Evolutionary conservation across 2,888 invertebrate species (phyloP).

Genomic region (Heliconius ismenius): DNA sequence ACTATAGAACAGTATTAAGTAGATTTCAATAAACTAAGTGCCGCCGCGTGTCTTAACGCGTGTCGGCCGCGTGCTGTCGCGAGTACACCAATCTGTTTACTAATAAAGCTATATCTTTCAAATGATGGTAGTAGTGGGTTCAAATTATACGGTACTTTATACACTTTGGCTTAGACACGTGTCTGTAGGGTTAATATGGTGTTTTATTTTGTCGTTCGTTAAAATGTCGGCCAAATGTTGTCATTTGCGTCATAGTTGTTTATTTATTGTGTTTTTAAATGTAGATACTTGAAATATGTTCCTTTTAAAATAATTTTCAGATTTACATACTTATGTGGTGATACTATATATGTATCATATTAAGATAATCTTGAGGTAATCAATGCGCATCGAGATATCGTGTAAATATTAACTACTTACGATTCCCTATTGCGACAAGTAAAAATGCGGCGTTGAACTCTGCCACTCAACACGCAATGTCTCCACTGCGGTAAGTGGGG

Average conservation of each 20-base stretch:
- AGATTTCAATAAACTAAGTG: not conserved
- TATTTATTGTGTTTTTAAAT: not conserved
- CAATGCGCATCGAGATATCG: too few species aligned
- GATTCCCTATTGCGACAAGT: too few species aligned
- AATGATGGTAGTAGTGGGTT: not conserved
- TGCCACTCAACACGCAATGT: too few species aligned
- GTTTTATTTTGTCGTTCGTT: not conserved
- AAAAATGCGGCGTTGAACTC: too few species aligned
- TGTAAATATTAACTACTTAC: too few species aligned
- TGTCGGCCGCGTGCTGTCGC: conserved; percentile 28
- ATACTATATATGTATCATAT: too few species aligned
- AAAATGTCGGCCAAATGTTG: conserved; percentile 10
- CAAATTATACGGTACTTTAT: conserved; percentile 8
- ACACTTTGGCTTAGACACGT: not conserved
- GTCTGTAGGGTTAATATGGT: not conserved
- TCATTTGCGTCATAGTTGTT: not conserved
- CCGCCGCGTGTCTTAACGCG: conserved; percentile 10
- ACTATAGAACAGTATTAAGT: not conserved
- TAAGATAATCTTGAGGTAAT: too few species aligned
- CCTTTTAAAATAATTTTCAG: not conserved
- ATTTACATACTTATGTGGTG: too few species aligned
- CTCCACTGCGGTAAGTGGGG: too few species aligned
- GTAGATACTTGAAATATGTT: not conserved
- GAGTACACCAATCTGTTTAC: conserved; percentile 26
- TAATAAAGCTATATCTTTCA: conserved; percentile 25